Base-by-base conservation (phyloP, 2,888 invertebrate genomes). In the Drosophila koepferae region DNA sequence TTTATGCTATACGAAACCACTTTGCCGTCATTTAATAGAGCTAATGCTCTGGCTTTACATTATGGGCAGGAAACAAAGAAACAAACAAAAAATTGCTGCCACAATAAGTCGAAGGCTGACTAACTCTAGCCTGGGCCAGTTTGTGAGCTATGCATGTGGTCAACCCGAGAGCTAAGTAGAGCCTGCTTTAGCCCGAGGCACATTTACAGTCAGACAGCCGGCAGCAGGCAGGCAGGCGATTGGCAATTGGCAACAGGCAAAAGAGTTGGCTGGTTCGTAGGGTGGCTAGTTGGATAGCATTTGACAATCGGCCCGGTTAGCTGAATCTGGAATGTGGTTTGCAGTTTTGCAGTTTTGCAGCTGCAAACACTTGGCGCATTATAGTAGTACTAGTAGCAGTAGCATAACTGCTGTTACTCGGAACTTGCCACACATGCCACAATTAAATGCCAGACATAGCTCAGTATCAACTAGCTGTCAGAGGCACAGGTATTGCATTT, bases 401-500 rank as follows among this genome's bases (percentile, higher is more conserved):
- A 55, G 43, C 43, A 43, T 34, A 56, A 44, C 43, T 36, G 58
- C 66, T 41, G 62, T 78, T 78, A 74, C 74, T 74, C 40, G 78
- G 76, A 79, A 76, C 76, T 77, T 72, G 77, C 72, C 79, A 72
- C 77, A 75, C 77, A 75, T 75, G 81, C 72, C 80, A 81, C 80
- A 82, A 82, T 77, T 74, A 89, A 89, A 89, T 82, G 78, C 72
- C 75, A 69, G 53, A 71, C 84, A 84, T 86, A 67, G 74, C 71
- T 74, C 74, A 58, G 62, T 63, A 66, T 73, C 70, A 76, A 67
- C 74, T 68, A 71, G 64, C 71, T 74, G 70, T 68, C 72, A 63
- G 63, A 67, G 48, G 18, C 40, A 18, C 31, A 38, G 64, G 64
- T 41, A 40, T 43, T 44, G 16, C 16, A 31, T 62, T 67, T 48